Evolutionary conservation across 2,797 vertebrate genomes (phyloP).

Genomic region (Sparus aurata): DNA sequence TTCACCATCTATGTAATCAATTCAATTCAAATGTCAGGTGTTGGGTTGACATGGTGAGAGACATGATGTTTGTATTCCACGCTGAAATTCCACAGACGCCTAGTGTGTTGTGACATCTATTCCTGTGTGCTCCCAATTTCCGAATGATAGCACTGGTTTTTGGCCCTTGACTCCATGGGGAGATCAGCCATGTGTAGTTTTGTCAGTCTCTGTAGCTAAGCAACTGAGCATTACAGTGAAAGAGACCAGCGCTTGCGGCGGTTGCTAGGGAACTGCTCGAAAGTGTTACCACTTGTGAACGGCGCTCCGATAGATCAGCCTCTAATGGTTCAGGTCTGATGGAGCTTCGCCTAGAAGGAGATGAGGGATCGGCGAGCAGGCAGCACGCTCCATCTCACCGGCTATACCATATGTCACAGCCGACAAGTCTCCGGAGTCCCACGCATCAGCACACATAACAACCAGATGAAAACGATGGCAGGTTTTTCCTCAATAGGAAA

Average conservation of each 20-base stretch:
- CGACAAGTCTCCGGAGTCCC: slow-evolving; percentile 80
- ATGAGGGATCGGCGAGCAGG: slow-evolving; percentile 83
- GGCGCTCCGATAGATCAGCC: slow-evolving; percentile 84
- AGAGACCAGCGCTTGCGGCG: slow-evolving; percentile 82
- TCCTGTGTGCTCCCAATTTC: slow-evolving; percentile 43
- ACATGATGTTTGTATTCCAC: slow-evolving; percentile 1
- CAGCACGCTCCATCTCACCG: slow-evolving; percentile 77
- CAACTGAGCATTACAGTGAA: slow-evolving; percentile 87
- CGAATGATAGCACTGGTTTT: slow-evolving; percentile 71
- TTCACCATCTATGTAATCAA: slow-evolving; percentile 17
- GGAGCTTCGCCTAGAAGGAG: slow-evolving; percentile 84
- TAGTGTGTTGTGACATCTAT: slow-evolving; percentile 30
- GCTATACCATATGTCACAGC: slow-evolving; percentile 83
- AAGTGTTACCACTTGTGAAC: slow-evolving; percentile 87
- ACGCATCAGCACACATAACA: slow-evolving; percentile 85
- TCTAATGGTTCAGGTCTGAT: slow-evolving; percentile 88
- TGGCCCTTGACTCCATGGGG: slow-evolving; percentile 79
- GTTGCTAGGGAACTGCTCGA: slow-evolving; percentile 90
- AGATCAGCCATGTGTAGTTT: slow-evolving; percentile 81
- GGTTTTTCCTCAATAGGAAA: slow-evolving; percentile 82
- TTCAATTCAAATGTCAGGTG: slow-evolving; percentile 37
- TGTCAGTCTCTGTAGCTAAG: slow-evolving; percentile 88
- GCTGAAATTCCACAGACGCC: slow-evolving; percentile 32
- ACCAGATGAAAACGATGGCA: slow-evolving; percentile 79
- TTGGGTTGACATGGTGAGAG: slow-evolving; percentile 24